Evolutionary conservation across 2,888 invertebrate species (phyloP).

Genomic region (Oegoconia quadripuncta): DNA sequence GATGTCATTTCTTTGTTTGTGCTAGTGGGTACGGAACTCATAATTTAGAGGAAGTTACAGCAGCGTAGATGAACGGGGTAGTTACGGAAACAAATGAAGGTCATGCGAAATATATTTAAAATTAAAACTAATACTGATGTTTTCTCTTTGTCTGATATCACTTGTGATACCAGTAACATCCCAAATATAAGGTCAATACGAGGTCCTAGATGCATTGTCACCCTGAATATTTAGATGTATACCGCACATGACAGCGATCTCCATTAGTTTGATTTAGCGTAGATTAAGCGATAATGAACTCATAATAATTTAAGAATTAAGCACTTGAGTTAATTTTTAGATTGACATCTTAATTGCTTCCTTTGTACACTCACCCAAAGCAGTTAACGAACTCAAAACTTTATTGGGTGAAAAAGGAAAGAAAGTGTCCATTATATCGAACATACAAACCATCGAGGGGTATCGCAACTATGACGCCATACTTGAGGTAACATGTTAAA

Average conservation of each 20-base stretch:
- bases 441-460: constrained; percentile 59
- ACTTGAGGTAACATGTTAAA: constrained; percentile 47
- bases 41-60: no score
- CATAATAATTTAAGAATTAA: no score
- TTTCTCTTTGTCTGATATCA: not conserved
- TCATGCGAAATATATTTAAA: not conserved
- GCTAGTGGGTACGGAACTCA: no score
- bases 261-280: no score
- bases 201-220: no score
- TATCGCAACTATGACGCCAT: constrained; percentile 57
- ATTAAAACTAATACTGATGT: not conserved
- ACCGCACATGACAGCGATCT: no score
- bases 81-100: not conserved
- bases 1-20: no score
- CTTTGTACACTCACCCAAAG: constrained; percentile 39
- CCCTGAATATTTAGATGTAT: no score
- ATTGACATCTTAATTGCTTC: constrained; percentile 59
- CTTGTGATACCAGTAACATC: not conserved
- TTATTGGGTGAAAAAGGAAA: constrained; percentile 60
- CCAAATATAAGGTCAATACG: no score
- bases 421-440: constrained; percentile 57
- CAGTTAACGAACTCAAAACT: constrained; percentile 44
- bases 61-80: no score
- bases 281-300: not conserved
- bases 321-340: constrained; percentile 43